Evolutionary conservation across 2,113 vertebrate species (phyloP).

Genomic region (Arothron firmamentum): DNA sequence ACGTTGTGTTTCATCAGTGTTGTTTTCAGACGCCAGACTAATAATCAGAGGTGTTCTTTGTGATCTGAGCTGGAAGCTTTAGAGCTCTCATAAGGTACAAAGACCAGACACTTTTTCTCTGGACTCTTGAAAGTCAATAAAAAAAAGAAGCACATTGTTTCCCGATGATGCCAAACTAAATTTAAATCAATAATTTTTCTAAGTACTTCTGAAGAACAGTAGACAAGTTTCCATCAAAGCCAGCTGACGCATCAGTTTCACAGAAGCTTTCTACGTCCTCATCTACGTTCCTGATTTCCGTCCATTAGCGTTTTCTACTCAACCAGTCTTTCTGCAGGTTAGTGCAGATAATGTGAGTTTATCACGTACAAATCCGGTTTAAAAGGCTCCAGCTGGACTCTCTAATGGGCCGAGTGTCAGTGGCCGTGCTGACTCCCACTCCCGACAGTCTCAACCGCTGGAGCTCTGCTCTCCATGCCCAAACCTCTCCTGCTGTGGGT

Average conservation of each 20-base stretch:
- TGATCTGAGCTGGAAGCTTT: too few species aligned
- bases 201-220: neutral
- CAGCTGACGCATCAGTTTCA: neutral
- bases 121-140: too few species aligned
- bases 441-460: slow-evolving; percentile 23
- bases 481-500: slow-evolving; percentile 37
- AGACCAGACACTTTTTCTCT: too few species aligned
- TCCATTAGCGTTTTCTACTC: slow-evolving; percentile 19
- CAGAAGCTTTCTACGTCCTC: slow-evolving; percentile 18
- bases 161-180: too few species aligned
- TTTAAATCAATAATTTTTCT: too few species aligned
- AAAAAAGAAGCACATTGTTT: too few species aligned
- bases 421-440: slow-evolving; percentile 54
- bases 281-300: slow-evolving; percentile 2
- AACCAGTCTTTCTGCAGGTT: slow-evolving; percentile 21
- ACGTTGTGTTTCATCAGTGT: neutral
- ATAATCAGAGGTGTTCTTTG: too few species aligned
- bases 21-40: too few species aligned
- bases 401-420: slow-evolving; percentile 52
- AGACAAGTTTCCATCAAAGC: neutral
- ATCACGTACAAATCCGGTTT: slow-evolving; percentile 52
- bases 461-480: slow-evolving; percentile 40
- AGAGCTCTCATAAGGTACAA: too few species aligned
- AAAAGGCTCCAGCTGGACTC: slow-evolving; percentile 50
- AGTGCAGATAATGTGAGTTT: slow-evolving; percentile 57